Percentiles rank a stretch among this genome's conserved stretches.
phyloP scores from a whole-genome alignment of 2,797 vertebrate genomes.

The Ispidina picta region DNA sequence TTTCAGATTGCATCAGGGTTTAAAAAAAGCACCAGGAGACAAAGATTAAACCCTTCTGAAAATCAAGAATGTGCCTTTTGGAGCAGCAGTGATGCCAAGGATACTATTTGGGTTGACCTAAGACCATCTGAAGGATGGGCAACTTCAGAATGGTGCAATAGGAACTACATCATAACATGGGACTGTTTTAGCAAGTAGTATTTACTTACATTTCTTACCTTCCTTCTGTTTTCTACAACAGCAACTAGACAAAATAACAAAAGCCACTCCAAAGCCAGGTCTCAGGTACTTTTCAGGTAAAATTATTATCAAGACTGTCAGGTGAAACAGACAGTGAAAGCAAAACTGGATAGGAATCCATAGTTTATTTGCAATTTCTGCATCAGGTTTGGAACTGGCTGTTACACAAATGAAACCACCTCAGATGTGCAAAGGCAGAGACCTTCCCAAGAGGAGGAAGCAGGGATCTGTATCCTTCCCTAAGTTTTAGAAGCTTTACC shows the following conservation, averaged over 20 bases:
- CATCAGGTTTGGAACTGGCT: slow-evolving; percentile 35
- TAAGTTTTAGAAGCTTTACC: slow-evolving; percentile 33
- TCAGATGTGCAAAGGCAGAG: slow-evolving; percentile 26
- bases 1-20: slow-evolving; percentile 25
- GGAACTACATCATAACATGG: not conserved
- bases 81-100: slow-evolving; percentile 26
- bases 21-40: slow-evolving; percentile 9
- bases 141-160: not conserved
- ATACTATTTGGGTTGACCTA: slow-evolving; percentile 17
- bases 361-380: slow-evolving; percentile 5
- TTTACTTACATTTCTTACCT: not conserved
- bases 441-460: slow-evolving; percentile 25
- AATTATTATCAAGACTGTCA: not conserved
- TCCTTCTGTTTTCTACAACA: not conserved
- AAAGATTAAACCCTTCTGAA: slow-evolving; percentile 29
- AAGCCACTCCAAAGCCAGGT: not conserved
- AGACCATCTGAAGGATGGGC: not conserved
- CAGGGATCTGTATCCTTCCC: slow-evolving; percentile 27
- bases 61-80: slow-evolving; percentile 1
- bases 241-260: not conserved
- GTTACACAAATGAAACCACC: slow-evolving; percentile 17
- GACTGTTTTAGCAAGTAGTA: not conserved
- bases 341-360: slow-evolving; percentile 17
- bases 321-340: not conserved
- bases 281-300: not conserved